phyloP scores from a whole-genome alignment of 2,113 vertebrate species.

The Cyrtonyx montezumae region DNA sequence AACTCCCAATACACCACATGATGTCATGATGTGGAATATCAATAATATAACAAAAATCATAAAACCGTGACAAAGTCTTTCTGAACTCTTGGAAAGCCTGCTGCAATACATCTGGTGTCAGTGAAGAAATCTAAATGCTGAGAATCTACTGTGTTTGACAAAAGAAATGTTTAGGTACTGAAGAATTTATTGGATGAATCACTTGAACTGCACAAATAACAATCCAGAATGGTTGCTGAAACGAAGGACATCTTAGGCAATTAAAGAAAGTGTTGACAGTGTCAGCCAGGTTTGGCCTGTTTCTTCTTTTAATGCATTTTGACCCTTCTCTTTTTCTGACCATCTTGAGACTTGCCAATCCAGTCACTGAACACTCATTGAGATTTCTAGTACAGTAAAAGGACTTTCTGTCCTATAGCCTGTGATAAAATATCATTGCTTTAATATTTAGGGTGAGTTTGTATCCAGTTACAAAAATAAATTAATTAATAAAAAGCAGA shows the following conservation, averaged over 20 bases:
- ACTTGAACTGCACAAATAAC: neutral
- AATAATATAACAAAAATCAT: no score
- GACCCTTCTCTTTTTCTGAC: neutral
- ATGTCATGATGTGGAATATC: no score
- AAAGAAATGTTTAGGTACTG: neutral
- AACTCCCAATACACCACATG: no score
- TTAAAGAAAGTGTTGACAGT: neutral
- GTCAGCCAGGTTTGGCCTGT: neutral
- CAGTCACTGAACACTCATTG: neutral
- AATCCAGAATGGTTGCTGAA: neutral
- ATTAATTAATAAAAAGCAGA: no score
- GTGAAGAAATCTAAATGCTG: neutral
- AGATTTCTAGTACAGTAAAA: neutral
- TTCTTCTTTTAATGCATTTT: neutral
- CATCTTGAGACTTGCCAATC: neutral
- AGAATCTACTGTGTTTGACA: neutral
- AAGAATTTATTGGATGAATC: neutral
- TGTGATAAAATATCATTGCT: neutral
- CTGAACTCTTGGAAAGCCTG: neutral
- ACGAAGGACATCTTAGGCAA: neutral
- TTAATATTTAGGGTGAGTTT: neutral
- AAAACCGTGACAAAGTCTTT: neutral
- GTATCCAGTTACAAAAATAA: neutral
- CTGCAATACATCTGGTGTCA: neutral
- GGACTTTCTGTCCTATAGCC: neutral